Evolutionary conservation across 2,888 invertebrate species (phyloP).

Genomic region (Phoenoteleia sp.): DNA sequence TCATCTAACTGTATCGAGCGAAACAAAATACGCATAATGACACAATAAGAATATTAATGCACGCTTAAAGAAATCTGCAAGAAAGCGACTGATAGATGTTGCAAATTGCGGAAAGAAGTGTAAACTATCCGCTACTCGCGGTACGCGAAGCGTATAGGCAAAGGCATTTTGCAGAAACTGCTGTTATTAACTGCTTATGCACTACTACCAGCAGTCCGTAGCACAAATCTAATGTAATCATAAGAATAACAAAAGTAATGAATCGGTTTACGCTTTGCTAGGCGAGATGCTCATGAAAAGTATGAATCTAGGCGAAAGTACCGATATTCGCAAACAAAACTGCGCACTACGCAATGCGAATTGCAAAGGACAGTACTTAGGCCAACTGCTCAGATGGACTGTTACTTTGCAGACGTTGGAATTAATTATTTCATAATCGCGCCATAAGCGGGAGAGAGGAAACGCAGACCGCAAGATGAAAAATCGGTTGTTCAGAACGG

Average conservation of each 20-base stretch:
- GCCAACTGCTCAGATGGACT: slow-evolving; percentile 23
- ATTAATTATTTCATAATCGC: slow-evolving; percentile 56
- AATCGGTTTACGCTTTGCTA: slow-evolving; percentile 61
- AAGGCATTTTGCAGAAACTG: slow-evolving; percentile 58
- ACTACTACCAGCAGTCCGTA: slow-evolving; percentile 31
- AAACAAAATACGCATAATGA: slow-evolving; percentile 53
- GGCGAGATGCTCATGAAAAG: slow-evolving; percentile 60
- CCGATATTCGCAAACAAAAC: slow-evolving; percentile 51
- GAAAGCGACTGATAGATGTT: slow-evolving; percentile 62
- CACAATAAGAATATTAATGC: slow-evolving; percentile 57
- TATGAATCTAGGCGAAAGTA: slow-evolving; percentile 65
- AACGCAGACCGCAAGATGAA: background rate
- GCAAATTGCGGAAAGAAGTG: slow-evolving; percentile 76
- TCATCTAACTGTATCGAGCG: slow-evolving; percentile 28
- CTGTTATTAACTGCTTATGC: slow-evolving; percentile 61
- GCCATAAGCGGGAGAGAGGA: slow-evolving; percentile 16
- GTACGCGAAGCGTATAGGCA: slow-evolving; percentile 56
- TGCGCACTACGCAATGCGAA: slow-evolving; percentile 33
- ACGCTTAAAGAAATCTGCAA: slow-evolving; percentile 29
- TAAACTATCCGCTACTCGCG: slow-evolving; percentile 60
- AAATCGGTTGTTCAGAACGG: slow-evolving; percentile 13
- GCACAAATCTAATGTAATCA: slow-evolving; percentile 33
- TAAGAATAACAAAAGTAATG: slow-evolving; percentile 60
- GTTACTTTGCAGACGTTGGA: slow-evolving; percentile 33
- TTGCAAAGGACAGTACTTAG: slow-evolving; percentile 32